A percentile compares a stretch with the other conserved stretches of the same genome.
phyloP scores from a whole-genome alignment of 1,140 invertebrate species.

The Drosophila subobscura region DNA sequence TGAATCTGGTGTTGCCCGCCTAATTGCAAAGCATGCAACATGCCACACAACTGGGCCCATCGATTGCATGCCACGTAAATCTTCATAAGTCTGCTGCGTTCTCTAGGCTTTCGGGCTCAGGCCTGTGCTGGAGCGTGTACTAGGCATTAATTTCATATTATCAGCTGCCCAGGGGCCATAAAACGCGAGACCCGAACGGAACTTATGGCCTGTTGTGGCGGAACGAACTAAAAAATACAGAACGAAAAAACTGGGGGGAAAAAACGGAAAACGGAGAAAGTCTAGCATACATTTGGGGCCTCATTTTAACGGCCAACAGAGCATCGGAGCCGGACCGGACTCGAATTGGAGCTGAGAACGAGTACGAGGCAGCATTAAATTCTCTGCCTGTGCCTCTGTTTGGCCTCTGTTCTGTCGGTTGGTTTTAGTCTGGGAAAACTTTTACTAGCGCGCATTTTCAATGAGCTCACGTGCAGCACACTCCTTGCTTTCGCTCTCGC shows the following conservation, averaged over 20 bases:
- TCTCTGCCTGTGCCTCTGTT: conserved; percentile 5
- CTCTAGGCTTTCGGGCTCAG: conserved; percentile 16
- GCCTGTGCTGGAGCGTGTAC: not conserved
- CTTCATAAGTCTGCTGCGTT: conserved; percentile 31
- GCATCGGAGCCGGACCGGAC: conserved; percentile 28
- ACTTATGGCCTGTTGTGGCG: conserved; percentile 43
- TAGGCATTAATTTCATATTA: conserved; percentile 78
- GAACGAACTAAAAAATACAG: not conserved
- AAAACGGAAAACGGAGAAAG: conserved; percentile 28
- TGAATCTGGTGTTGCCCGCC: conserved; percentile 31
- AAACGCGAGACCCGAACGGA: conserved; percentile 48
- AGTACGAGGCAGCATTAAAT: conserved; percentile 41
- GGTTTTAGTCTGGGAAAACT: conserved; percentile 42
- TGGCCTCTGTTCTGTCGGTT: too few species aligned
- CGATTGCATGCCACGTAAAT: conserved; percentile 78
- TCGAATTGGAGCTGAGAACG: conserved; percentile 35
- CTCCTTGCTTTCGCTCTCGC: conserved; percentile 13
- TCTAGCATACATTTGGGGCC: conserved; percentile 65
- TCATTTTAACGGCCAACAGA: conserved; percentile 64
- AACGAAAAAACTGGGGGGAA: not conserved
- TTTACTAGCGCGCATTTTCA: conserved; percentile 70
- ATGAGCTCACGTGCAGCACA: conserved; percentile 67
- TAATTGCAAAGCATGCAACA: conserved; percentile 75
- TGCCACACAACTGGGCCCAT: conserved; percentile 53
- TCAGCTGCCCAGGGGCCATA: conserved; percentile 63